Evolutionary conservation across 2,888 invertebrate species (phyloP).

Genomic region (Nemapogon koenigi): DNA sequence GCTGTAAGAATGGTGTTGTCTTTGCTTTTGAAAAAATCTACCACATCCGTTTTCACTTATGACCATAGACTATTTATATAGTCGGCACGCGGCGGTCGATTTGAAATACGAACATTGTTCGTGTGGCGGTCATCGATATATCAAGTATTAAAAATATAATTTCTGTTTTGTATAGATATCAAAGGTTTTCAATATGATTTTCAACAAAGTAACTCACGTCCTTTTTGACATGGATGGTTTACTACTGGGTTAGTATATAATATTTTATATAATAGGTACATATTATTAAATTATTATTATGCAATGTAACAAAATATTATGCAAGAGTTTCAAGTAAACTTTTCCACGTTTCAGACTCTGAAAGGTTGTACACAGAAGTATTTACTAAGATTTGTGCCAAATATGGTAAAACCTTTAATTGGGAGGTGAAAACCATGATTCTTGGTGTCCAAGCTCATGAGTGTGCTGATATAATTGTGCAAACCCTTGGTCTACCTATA

Average conservation of each 20-base stretch:
- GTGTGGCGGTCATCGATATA: too few species aligned
- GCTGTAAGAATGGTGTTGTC: too few species aligned
- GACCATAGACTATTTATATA: too few species aligned
- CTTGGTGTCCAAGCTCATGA: slow-evolving; percentile 74
- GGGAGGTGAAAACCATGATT: slow-evolving; percentile 74
- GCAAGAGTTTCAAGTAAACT: too few species aligned
- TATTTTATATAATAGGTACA: too few species aligned
- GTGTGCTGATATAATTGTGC: slow-evolving; percentile 66
- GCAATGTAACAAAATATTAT: too few species aligned
- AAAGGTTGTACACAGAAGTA: slow-evolving; percentile 76
- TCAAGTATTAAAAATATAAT: too few species aligned
- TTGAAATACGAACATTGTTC: too few species aligned
- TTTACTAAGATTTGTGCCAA: slow-evolving; percentile 69
- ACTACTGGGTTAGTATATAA: slow-evolving; percentile 56
- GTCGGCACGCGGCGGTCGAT: too few species aligned
- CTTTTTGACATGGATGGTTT: slow-evolving; percentile 68
- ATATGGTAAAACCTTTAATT: slow-evolving; percentile 78
- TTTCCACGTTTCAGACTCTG: slow-evolving; percentile 71
- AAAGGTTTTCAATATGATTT: slow-evolving; percentile 30
- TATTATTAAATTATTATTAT: too few species aligned
- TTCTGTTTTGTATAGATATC: neutral
- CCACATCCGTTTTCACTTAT: too few species aligned
- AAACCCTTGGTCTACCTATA: slow-evolving; percentile 67
- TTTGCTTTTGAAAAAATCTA: too few species aligned
- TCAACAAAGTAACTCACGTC: slow-evolving; percentile 61